A percentile compares a stretch with the other conserved stretches of the same genome.
phyloP scores from a whole-genome alignment of 30 jellyfish, hydroid and myxozoan species.

The Chrysaora quinquecirrha region DNA sequence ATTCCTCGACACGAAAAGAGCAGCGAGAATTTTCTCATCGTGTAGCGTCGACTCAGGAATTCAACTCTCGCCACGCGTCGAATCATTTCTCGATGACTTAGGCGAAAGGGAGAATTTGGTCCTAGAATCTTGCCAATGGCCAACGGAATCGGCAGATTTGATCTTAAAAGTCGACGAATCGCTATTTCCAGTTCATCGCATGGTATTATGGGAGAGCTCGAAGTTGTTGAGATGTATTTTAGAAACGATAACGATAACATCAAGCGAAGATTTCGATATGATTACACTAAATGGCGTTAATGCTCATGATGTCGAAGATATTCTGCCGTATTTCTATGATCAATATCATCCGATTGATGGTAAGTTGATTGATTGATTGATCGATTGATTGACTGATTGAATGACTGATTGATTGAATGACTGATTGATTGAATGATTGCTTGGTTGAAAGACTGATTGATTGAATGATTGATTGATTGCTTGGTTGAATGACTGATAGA shows the following conservation, averaged over 20 bases:
- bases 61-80: neutral
- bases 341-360: slow-evolving; percentile 17
- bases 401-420: no score
- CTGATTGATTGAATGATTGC: no score
- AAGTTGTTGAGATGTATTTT: slow-evolving; percentile 14
- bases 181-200: slow-evolving; percentile 41
- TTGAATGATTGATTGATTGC: no score
- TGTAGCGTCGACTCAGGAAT: neutral
- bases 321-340: slow-evolving; percentile 30
- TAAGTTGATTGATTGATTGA: no score
- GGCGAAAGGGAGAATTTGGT: neutral
- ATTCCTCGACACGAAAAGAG: no score
- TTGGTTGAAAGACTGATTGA: no score
- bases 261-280: slow-evolving; percentile 21
- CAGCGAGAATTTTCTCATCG: no score
- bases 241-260: neutral
- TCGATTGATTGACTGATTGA: no score
- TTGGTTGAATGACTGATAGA: no score
- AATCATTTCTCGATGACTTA: neutral
- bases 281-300: slow-evolving; percentile 20
- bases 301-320: slow-evolving; percentile 34
- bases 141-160: slow-evolving; percentile 36
- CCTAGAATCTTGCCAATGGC: slow-evolving; percentile 7
- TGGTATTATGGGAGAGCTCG: slow-evolving; percentile 52
- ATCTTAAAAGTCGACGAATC: slow-evolving; percentile 21